Conservation (phyloP, 2,113 vertebrate genomes). For the Tinamus guttatus region DNA sequence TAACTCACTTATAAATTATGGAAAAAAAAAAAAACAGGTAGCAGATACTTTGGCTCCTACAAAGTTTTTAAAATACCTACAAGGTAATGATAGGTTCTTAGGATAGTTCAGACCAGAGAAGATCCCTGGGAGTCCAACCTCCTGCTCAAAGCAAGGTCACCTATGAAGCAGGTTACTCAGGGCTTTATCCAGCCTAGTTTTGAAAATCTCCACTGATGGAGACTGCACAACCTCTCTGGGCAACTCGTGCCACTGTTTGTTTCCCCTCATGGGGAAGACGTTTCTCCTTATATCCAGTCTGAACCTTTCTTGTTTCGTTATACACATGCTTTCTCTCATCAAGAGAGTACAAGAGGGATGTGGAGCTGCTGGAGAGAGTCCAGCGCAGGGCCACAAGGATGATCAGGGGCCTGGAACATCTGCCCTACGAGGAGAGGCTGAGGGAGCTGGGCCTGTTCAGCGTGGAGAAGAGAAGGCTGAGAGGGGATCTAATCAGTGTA, state of each 20-base stretch:
- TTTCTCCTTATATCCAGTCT: neutral
- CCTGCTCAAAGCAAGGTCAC: neutral
- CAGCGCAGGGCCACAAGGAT: too few species aligned
- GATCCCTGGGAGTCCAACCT: neutral
- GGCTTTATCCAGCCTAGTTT: neutral
- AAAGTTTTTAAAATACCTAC: neutral
- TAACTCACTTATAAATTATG: neutral
- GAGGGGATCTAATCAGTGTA: too few species aligned
- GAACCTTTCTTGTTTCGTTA: neutral
- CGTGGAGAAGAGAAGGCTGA: too few species aligned
- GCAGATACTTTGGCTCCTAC: neutral
- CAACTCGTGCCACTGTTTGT: neutral
- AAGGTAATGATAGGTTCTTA: neutral
- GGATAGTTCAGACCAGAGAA: neutral
- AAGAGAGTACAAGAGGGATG: too few species aligned
- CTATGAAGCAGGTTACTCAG: neutral
- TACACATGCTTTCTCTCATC: neutral
- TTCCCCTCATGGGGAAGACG: fast-evolving
- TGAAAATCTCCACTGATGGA: neutral
- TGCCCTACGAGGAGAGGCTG: too few species aligned
- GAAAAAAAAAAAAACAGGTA: neutral
- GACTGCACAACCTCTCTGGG: neutral
- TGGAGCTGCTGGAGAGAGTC: too few species aligned
- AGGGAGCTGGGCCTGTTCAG: too few species aligned
- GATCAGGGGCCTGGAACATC: too few species aligned